Evolutionary conservation across 2,113 vertebrate genomes (phyloP), one percentile per base, ranked within the genome.

Genomic region (Aptenodytes forsteri): DNA sequence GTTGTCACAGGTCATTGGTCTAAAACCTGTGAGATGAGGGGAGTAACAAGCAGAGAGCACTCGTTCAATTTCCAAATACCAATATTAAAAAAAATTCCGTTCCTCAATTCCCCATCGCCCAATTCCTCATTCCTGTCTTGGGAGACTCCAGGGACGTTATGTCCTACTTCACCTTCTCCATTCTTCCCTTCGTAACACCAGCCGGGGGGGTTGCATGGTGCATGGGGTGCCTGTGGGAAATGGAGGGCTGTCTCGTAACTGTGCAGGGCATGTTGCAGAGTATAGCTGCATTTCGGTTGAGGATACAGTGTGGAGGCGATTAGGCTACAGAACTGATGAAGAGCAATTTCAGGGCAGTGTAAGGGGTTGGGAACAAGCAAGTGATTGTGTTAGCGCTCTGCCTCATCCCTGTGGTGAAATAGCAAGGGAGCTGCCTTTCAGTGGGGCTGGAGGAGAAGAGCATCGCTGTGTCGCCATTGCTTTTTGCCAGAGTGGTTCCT

Each of bases 221-320:
- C n/a, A 13, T 40, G n/a, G 38, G 29, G 9, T 73, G 59, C 26
- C 44, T 36, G 3, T 50, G 58, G 40, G 62, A 67, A 38, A 9
- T 6, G 19, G 65, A 40, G 29, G 55, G 9, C 78, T 79, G 78
- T 42, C 61, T 85, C 0, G 0, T 70, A 40, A 23, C 26, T 34
- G 42, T 13, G 62, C 17, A 2, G 67, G 30, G 34, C 23, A 12
- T 2, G 15, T 32, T 49, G 27, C 62, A 32, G 44, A 22, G 11
- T 7, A 2, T 16, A 18, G 15, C 44, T 52, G 65, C 30, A 4
- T 77, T 95, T 90, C 0, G 1, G 12, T 6, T 90, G 78, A 16
- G n/a, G 26, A n/a, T 83, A 4, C 27, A 32, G 26, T 0, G 0
- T 46, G 27, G 49, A 73, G 67, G 49, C 0, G 0, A 6, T 83